phyloP scores from a whole-genome alignment of 2,888 invertebrate genomes.

The Thymelicus sylvestris region DNA sequence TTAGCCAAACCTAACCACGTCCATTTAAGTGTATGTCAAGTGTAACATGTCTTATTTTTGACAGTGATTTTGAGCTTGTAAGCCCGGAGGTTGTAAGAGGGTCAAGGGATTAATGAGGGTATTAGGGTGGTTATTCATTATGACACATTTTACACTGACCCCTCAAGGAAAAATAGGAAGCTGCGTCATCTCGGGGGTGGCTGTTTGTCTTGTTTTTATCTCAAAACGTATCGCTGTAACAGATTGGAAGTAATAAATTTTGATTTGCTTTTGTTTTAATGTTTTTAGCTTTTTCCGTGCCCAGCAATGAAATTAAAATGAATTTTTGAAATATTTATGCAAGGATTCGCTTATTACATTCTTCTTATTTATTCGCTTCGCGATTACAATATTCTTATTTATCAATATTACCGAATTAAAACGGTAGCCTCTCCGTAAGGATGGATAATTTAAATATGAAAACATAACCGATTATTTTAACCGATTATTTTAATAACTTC shows the following conservation, averaged over 20 bases:
- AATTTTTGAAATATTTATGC: no score
- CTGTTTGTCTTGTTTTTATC: conserved; percentile 39
- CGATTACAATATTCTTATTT: not conserved
- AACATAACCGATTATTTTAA: conserved; percentile 5
- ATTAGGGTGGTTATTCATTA: conserved; percentile 51
- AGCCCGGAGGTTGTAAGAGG: conserved; percentile 40
- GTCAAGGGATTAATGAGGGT: conserved; percentile 52
- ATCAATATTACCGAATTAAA: conserved; percentile 3
- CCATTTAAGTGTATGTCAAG: conserved; percentile 28
- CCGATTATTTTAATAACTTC: conserved; percentile 7
- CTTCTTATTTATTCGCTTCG: no score
- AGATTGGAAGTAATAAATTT: conserved; percentile 33
- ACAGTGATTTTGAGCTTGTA: conserved; percentile 34
- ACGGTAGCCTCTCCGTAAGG: not conserved
- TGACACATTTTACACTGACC: conserved; percentile 53
- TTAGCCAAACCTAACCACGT: not conserved
- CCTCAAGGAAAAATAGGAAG: conserved; percentile 49
- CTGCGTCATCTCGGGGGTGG: conserved; percentile 38
- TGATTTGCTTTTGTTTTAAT: conserved; percentile 30
- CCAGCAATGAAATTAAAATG: conserved; percentile 1
- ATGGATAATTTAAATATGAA: conserved; percentile 5
- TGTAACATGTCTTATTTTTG: conserved; percentile 39
- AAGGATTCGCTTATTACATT: no score
- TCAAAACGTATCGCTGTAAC: conserved; percentile 35
- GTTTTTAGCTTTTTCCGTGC: conserved; percentile 34